phyloP scores from a whole-genome alignment of 2,797 vertebrate species.

The Clarias platycephalus region DNA sequence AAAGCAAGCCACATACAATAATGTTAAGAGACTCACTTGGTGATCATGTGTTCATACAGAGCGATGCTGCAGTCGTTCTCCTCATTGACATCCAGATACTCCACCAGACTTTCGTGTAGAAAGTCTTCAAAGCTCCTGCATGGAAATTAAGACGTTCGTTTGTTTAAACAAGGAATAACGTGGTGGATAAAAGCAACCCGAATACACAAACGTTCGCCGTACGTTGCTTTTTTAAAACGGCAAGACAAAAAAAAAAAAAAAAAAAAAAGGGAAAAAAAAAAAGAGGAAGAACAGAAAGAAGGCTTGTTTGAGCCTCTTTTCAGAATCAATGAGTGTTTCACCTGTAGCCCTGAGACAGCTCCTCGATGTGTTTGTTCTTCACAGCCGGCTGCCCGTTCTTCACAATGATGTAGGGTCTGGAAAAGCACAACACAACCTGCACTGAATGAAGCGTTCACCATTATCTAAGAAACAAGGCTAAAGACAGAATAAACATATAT shows the following conservation, averaged over 20 bases:
- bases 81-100: constrained; percentile 98
- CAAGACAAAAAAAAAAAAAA: background rate
- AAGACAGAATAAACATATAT: background rate
- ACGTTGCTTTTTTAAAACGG: background rate
- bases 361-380: constrained; percentile 94
- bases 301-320: constrained; percentile 26
- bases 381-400: constrained; percentile 93
- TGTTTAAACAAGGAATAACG: constrained; percentile 15
- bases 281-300: background rate
- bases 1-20: background rate
- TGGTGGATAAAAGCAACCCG: background rate
- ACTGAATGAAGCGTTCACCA: constrained; percentile 14
- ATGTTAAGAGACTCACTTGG: constrained; percentile 78
- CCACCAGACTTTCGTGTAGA: constrained; percentile 93
- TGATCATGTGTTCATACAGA: constrained; percentile 92
- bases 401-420: constrained; percentile 96
- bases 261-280: no score
- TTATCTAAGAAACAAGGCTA: background rate
- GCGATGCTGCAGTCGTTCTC: constrained; percentile 98
- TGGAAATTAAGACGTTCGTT: background rate
- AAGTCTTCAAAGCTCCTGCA: constrained; percentile 97
- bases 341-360: constrained; percentile 97
- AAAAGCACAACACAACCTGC: constrained; percentile 37
- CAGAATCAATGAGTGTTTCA: constrained; percentile 59
- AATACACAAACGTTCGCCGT: background rate